Base-by-base conservation (phyloP, 2,888 invertebrate genomes). In the Eupelmus urozonus region DNA sequence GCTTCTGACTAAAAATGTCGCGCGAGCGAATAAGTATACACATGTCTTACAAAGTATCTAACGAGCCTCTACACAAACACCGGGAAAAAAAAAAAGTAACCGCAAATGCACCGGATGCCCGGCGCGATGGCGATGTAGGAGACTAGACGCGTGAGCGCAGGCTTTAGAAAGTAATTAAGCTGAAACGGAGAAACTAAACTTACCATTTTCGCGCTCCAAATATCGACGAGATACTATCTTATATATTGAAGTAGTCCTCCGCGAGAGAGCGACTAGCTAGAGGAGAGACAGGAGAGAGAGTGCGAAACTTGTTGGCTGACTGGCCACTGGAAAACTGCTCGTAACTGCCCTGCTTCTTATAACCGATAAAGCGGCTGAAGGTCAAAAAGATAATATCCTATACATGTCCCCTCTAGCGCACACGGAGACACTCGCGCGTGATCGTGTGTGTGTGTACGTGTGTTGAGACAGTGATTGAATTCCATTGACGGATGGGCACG, bases 321-420 rank as follows among this genome's bases (percentile, higher is more conserved):
- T 34, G 13, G 25, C 45, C 16, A 49, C 40, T 60, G 66, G 51
- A 55, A 51, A 66, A 27, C 11, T 45, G 40, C n/a, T 45, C 25
- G 29, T 51, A 42, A 45, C 27, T 27, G 9, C 57, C 16, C 25
- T 45, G 29, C 49, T 34, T 5, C 9, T 53, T 42, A 29, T 53
- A 29, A 69, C 69, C 69, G 72, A 66, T 57, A 78, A 60, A 70
- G 23, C 53, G 29, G 4, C 18, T 57, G 66, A 78, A 78, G 78
- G 70, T 78, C 73, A 65, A 74, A 70, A 23, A 53, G 69, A 78
- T 78, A 73, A 73, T 73, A n/a, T n/a, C 55, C 23, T 2, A 40
- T 40, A 23, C 40, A 40, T 55, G 27, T 29, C 40, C 4, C 13
- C 53, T n/a, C 9, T n/a, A n/a, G n/a, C n/a, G n/a, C 25, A 25